Evolutionary conservation across 1,140 invertebrate species (phyloP), one percentile per base, ranked within the genome.

Genomic region (Pinna nobilis): DNA sequence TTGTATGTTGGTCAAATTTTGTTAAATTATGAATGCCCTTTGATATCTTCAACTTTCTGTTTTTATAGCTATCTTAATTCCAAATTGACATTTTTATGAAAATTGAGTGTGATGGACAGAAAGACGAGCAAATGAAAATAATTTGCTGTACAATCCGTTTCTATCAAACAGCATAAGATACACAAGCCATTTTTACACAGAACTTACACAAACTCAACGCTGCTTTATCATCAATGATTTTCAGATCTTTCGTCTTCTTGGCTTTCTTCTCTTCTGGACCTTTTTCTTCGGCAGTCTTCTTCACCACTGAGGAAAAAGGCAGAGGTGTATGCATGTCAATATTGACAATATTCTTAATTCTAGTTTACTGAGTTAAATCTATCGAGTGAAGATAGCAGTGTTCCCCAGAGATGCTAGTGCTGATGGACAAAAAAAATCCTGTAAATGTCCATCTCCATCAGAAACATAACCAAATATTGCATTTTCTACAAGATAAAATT

Each of bases 131-230:
- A 9, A 44, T 13, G 41, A 53, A 53, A 20, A 25, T 11, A 25
- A 4, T 25, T 20, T 23, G 9, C 50, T 4, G 32, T 25, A 23
- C 25, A 51, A 18, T 28, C 5, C 1, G 5, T 2, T 28, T 0
- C 25, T 20, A 53, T 2, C 20, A 25, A 53, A 30, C 25, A 20
- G 50, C 15, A 25, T 28, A 53, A 11, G 4, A 53, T 1, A 5
- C 25, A 13, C 32, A 28, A 6, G 4, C 13, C 25, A 53, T 53
- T 23, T 4, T 53, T 9, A 1, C 15, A 33, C 2, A 20, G 9
- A 2, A 59, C 55, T 59, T 59, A 59, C 55, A 59, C 18, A 59
- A 33, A 59, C 37, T 59, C 55, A 59, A 35, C 4, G 55, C 55
- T n/a, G 55, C 33, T 33, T 59, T 59, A 0, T 30, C 15, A 59